These are phyloP conservation scores for Balanococcus diminutus DNA, from an alignment of 2,888 invertebrate species.

Conservation along the genomic window DNA sequence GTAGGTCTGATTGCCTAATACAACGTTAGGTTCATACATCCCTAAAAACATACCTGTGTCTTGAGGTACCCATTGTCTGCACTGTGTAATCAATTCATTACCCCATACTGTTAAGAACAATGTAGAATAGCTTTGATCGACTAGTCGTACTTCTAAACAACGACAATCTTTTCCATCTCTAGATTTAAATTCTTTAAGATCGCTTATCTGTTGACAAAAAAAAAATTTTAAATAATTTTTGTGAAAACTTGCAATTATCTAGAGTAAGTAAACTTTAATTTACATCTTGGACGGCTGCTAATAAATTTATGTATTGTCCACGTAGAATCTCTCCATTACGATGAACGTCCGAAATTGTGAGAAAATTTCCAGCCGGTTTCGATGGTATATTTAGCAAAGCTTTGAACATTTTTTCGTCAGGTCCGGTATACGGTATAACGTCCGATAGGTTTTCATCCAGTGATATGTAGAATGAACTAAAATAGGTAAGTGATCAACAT, in stretches of 20 bases:
- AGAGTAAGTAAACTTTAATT: constrained; percentile 54
- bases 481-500: constrained; percentile 58
- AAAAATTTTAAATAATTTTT: constrained; percentile 2
- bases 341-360: constrained; percentile 67
- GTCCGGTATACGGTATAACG: constrained; percentile 67
- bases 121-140: constrained; percentile 70
- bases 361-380: constrained; percentile 68
- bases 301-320: constrained; percentile 69
- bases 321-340: constrained; percentile 62
- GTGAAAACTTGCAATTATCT: background rate
- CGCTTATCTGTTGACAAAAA: constrained; percentile 64
- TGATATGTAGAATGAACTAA: constrained; percentile 70
- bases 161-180: constrained; percentile 67
- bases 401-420: constrained; percentile 64
- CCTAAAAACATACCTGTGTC: constrained; percentile 63
- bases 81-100: constrained; percentile 71
- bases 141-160: constrained; percentile 72
- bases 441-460: constrained; percentile 72
- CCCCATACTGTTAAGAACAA: constrained; percentile 71
- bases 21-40: no score
- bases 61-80: constrained; percentile 71
- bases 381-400: constrained; percentile 70
- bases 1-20: background rate
- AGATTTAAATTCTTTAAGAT: constrained; percentile 69
- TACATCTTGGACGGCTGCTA: constrained; percentile 71